Evolutionary conservation across 2,113 vertebrate species (phyloP).

Genomic region (Cyanistes caeruleus): DNA sequence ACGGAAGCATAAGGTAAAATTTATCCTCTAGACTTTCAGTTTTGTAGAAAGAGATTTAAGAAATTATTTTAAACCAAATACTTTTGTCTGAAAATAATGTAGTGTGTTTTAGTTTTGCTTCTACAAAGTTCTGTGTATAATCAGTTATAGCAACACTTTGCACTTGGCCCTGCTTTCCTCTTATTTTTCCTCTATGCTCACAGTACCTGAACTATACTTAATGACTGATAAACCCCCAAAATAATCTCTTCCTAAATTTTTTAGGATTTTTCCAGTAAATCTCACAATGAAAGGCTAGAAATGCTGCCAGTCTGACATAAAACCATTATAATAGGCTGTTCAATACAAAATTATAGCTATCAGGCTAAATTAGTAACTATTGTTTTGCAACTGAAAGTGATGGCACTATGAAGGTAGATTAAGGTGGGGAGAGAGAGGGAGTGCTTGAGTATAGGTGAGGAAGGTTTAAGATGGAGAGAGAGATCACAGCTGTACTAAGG

Average conservation of each 20-base stretch:
- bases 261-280: not conserved
- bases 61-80: not conserved
- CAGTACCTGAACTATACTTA: not conserved
- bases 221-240: not conserved
- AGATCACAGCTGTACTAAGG: not conserved
- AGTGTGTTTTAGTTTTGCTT: not conserved
- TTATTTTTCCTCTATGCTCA: not conserved
- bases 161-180: not conserved
- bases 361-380: not conserved
- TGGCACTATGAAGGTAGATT: not conserved
- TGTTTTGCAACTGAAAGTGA: not conserved
- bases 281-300: not conserved
- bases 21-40: not conserved
- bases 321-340: not conserved
- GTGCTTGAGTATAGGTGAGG: not conserved
- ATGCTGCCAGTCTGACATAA: not conserved
- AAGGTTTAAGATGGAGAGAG: not conserved
- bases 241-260: not conserved
- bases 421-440: not conserved
- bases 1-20: not conserved
- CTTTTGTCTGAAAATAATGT: not conserved
- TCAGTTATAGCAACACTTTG: not conserved
- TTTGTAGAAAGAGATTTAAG: not conserved
- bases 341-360: not conserved
- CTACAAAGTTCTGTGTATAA: not conserved